Evolutionary conservation across 1,140 invertebrate genomes (phyloP), one percentile per base, ranked within the genome.

Genomic region (Andricus grossulariae): DNA sequence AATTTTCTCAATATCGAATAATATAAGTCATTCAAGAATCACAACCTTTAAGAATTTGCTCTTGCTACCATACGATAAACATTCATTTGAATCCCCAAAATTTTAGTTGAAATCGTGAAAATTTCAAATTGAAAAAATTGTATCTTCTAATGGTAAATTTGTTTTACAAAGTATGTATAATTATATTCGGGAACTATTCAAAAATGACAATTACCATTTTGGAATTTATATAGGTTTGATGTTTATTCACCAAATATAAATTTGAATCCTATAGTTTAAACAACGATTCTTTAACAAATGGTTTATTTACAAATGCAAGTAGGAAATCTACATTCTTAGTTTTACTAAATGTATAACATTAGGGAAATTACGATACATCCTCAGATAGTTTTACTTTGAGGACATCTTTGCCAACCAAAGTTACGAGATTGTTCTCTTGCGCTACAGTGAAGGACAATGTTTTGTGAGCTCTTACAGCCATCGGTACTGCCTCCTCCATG

Each of bases 351-450:
- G 25, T 15, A 60, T 32, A 15, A 6, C 10, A 57, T 45, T 66
- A 45, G 15, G 16, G 13, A 60, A 60, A 39, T 66, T 66, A 66
- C 21, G 32, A 66, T 66, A 39, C 15, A 5, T 39, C 12, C 1
- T 74, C 49, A 13, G 71, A 71, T 13, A 55, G 4, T 25, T 82
- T 52, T n/a, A 51, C 57, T 52, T 77, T 16, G 7, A 81, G 18
- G 16, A 77, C 18, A 18, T 83, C 81, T 19, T 71, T 74, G 18
- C 81, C 83, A 3, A 85, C 60, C 60, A 88, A 73, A 52, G 50
- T 72, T 13, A 74, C 11, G 50, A 88, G 83, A 73, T 78, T 70
- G 3, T 74, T 52, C 39, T 83, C 54, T 32, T 87, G 70, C 10
- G 0, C 11, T 6, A 70, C 1, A 2, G 72, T 83, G 8, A 88